phyloP scores from a whole-genome alignment of 2,888 invertebrate genomes.

The Epirrhoe alternata region DNA sequence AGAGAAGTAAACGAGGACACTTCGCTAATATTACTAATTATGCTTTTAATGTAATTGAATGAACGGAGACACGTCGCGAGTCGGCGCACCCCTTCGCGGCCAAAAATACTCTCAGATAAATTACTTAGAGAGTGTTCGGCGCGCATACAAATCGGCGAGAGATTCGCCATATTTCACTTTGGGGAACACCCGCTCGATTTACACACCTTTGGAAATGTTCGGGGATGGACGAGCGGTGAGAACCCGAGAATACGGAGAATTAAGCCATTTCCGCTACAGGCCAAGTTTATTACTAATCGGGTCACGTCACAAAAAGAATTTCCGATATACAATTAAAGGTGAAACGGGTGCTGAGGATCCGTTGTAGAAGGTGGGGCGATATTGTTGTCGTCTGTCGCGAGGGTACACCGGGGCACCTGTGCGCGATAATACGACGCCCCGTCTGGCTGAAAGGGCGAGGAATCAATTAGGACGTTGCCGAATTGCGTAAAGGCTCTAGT shows the following conservation, averaged over 20 bases:
- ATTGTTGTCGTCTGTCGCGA: slow-evolving; percentile 70
- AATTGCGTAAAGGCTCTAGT: slow-evolving; percentile 82
- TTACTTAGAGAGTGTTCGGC: slow-evolving; percentile 73
- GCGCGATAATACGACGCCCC: slow-evolving; percentile 81
- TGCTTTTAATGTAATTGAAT: slow-evolving; percentile 84
- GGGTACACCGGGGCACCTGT: slow-evolving; percentile 77
- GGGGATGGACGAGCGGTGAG: slow-evolving; percentile 57
- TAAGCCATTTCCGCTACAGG: slow-evolving; percentile 74
- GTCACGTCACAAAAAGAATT: slow-evolving; percentile 76
- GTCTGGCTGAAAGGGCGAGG: slow-evolving; percentile 81
- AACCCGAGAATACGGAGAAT: slow-evolving; percentile 56
- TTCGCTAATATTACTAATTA: slow-evolving; percentile 82
- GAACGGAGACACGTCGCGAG: slow-evolving; percentile 76
- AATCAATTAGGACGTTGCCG: slow-evolving; percentile 83
- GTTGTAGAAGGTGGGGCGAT: slow-evolving; percentile 68
- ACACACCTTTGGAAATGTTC: slow-evolving; percentile 66
- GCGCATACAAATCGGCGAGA: slow-evolving; percentile 79
- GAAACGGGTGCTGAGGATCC: slow-evolving; percentile 68
- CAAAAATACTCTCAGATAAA: slow-evolving; percentile 81
- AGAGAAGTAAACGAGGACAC: slow-evolving; percentile 74
- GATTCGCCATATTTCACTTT: slow-evolving; percentile 77
- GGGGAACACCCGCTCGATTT: slow-evolving; percentile 72
- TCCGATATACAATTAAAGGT: slow-evolving; percentile 79
- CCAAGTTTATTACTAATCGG: slow-evolving; percentile 74
- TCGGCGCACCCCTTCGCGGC: slow-evolving; percentile 67